These are phyloP conservation scores for Stramonita haemastoma DNA, from an alignment of 2,888 invertebrate species.

Conservation along the genomic window DNA sequence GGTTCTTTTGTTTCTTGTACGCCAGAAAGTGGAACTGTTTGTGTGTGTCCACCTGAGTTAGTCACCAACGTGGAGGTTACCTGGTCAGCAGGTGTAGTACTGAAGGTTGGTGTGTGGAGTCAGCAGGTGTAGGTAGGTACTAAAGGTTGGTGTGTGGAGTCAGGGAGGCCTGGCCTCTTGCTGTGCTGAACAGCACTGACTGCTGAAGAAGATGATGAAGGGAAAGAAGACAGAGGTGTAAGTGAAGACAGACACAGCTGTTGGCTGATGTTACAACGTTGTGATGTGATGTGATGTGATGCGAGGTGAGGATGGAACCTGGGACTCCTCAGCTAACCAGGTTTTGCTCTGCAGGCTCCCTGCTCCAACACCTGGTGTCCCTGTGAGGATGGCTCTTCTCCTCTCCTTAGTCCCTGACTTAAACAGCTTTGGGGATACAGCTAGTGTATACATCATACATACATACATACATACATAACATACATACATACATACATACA, in stretches of 20 bases:
- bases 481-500: too few species aligned
- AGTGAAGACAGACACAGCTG: not conserved
- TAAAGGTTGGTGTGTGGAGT: not conserved
- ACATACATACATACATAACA: too few species aligned
- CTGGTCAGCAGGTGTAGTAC: too few species aligned
- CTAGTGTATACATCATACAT: not conserved
- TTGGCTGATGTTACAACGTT: not conserved
- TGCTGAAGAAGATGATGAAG: not conserved
- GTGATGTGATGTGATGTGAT: too few species aligned
- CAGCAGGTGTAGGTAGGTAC: too few species aligned
- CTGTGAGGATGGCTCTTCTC: not conserved
- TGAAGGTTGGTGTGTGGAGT: too few species aligned
- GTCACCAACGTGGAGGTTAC: too few species aligned
- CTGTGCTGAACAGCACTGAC: constrained; percentile 8
- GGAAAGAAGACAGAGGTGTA: not conserved
- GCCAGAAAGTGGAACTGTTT: not conserved
- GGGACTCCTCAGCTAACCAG: not conserved
- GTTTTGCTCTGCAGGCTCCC: not conserved
- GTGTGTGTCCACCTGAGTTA: not conserved
- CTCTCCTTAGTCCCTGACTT: not conserved
- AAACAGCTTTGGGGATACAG: not conserved
- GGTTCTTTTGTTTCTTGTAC: not conserved
- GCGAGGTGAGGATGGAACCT: not conserved
- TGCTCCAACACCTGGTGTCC: not conserved
- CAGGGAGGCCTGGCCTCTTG: not conserved